Evolutionary conservation across 1,140 invertebrate species (phyloP).

Genomic region (Centruroides vittatus): DNA sequence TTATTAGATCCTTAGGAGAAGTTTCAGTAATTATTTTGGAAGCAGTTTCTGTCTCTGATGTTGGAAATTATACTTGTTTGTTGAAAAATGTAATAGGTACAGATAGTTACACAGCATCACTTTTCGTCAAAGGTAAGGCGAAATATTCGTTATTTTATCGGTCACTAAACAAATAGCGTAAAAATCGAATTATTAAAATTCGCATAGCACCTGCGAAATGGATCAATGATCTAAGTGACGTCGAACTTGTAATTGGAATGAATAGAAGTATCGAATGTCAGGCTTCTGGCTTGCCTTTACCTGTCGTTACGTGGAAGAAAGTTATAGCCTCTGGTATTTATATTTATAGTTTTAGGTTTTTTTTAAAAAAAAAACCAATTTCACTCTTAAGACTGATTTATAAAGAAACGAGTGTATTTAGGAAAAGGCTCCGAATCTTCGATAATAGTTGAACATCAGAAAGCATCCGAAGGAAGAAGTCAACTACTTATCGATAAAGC

Average conservation of each 20-base stretch:
- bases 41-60: conserved; percentile 9
- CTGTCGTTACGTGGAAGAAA: conserved; percentile 3
- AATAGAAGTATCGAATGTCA: conserved; percentile 1
- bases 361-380: neutral
- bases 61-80: conserved; percentile 24
- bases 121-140: conserved; percentile 12
- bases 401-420: neutral
- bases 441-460: neutral
- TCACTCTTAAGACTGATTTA: neutral
- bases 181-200: neutral
- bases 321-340: neutral
- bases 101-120: conserved; percentile 14
- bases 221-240: conserved; percentile 1
- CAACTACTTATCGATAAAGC: neutral
- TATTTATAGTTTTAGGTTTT: neutral
- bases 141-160: neutral
- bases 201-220: conserved; percentile 5
- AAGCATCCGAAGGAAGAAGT: neutral
- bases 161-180: neutral
- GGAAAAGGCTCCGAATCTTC: neutral
- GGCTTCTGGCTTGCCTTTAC: conserved; percentile 3
- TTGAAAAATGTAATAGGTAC: conserved; percentile 20
- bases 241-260: conserved; percentile 1
- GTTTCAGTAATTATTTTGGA: conserved; percentile 7
- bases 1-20: conserved; percentile 1